Base-by-base conservation (phyloP, 2,113 vertebrate genomes). In the Puntigrus tetrazona region DNA sequence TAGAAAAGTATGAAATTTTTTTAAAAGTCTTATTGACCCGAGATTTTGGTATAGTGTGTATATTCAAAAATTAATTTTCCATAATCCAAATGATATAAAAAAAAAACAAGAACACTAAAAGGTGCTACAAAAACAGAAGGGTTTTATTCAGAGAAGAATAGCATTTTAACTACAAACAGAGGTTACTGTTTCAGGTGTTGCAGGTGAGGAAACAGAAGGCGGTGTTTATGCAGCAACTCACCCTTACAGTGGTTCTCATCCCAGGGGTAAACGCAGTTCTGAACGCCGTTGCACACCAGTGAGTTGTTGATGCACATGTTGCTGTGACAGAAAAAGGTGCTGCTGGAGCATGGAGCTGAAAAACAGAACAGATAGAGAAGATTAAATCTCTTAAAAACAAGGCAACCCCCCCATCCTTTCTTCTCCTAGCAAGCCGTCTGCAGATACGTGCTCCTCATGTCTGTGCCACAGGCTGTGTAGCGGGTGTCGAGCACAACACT, bases 271-370 rank as follows among this genome's bases (percentile, higher is more conserved):
- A 98, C 98, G 78, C 98, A 99, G 94, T 99, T 99, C 87, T 99
- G 98, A 83, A 99, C 92, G 5, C 98, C 98, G 70, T 99, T 99
- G 91, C 98, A 99, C 89, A 99, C 98, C 89, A 99, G 93, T 67
- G 97, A 97, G 93, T 96, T 97, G 91, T 99, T 99, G 94, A 99
- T 99, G 91, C 98, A 99, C 98, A 99, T 99, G 95, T 98, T 99
- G 94, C 98, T 99, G 90, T 99, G 98, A 94, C 98, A 99, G 94
- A 99, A 99, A 92, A 98, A 99, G 34, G 97, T 96, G 92, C 92
- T 95, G 87, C 93, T 93, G 72, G 95, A 95, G 87, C 98, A 99
- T 79, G 98, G 98, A 89, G 98, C 98, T 99, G 94, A 22, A 88
- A 87, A 88, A 91, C 72, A 82, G 57, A 73, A 89, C 50, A 92